Base-by-base conservation (phyloP, 2,888 invertebrate genomes). In the Brachyptera putata region DNA sequence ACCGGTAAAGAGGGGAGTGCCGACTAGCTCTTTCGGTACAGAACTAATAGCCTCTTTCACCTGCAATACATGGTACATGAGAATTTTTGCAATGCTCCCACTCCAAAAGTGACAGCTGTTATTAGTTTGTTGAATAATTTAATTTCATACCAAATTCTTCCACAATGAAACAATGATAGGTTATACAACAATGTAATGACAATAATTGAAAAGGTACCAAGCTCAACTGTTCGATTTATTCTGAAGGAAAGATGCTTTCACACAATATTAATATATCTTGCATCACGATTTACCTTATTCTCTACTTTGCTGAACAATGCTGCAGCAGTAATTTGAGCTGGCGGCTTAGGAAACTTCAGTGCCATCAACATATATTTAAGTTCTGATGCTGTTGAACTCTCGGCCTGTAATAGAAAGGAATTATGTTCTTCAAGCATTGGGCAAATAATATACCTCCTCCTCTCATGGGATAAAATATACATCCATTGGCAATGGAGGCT, bases 311-410 rank as follows among this genome's bases (percentile, higher is more conserved):
- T 79, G 72, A 95, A 95, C 9, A 96, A 75, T 68, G 85, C 80
- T 67, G 84, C 83, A 0, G 87, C 71, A 0, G 89, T 85, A 56
- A 96, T 87, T 71, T 90, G 87, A 0, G 87, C 83, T 0, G 95
- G 95, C 2, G 95, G 93, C 71, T 93, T 94, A 48, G 89, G 87
- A 71, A 95, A 85, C 58, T 87, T 84, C 14, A 97, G 75, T 1
- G 86, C 81, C 66, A 89, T 83, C n/a, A 93, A 75, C 69, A 95
- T 85, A 22, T 84, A 80, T 72, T 89, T 87, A 69, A 97, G 74
- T 68, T 87, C 82, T 63, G 82, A 84, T 0, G 95, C 95, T 36
- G 90, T 88, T 1, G 86, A 81, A 61, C 89, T 89, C 77, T 95
- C 95, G 75, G 85, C 81, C 89, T 95, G 77, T 0, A 77, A 61